Percentiles rank a stretch among this genome's conserved stretches.
phyloP scores from a whole-genome alignment of 1,140 invertebrate genomes.

The Papilio polyxenes region DNA sequence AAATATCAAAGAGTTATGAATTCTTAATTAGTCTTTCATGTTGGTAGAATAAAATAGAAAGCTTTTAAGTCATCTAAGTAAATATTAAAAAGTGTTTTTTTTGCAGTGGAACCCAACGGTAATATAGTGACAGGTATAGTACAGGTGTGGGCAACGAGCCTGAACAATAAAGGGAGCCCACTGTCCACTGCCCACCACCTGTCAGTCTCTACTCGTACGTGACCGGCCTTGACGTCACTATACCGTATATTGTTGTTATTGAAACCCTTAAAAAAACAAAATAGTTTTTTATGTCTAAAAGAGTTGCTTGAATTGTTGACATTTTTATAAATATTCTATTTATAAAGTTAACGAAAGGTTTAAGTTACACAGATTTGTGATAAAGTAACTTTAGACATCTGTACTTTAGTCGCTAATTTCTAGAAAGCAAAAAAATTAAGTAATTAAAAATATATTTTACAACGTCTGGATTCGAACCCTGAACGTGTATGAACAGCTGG shows the following conservation, averaged over 20 bases:
- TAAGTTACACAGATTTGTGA: neutral
- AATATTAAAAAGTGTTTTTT: neutral
- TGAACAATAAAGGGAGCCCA: neutral
- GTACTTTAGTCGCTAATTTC: neutral
- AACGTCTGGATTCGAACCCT: neutral
- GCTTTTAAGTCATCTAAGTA: neutral
- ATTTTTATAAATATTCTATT: neutral
- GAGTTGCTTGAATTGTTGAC: neutral
- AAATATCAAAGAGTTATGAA: neutral
- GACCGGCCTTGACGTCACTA: neutral
- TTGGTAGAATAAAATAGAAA: too few relatives aligned
- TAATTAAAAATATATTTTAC: neutral
- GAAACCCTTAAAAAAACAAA: neutral
- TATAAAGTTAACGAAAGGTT: neutral
- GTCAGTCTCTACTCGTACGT: neutral
- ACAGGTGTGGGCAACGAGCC: neutral
- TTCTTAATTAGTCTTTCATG: too few relatives aligned
- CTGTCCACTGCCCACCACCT: neutral
- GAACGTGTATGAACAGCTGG: neutral
- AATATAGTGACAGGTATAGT: neutral
- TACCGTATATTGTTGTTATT: neutral
- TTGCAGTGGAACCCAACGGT: neutral
- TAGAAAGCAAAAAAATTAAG: neutral
- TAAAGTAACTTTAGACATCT: neutral
- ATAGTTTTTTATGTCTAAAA: neutral